These are phyloP conservation scores for Barbus barbus DNA, from an alignment of 2,113 vertebrate species.

Conservation along the genomic window DNA sequence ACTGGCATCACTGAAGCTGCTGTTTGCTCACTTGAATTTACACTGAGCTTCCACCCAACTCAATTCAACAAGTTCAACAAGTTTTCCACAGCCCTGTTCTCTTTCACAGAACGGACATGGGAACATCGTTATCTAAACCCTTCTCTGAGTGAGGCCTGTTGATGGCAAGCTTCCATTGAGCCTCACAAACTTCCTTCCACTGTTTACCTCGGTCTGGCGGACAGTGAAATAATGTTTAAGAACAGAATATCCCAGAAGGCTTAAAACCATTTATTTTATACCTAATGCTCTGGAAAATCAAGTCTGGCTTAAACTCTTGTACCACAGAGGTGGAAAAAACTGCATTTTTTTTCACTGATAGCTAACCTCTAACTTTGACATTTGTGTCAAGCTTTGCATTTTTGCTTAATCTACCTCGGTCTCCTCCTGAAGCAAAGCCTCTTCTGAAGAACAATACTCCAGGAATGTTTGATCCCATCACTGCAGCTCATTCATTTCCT, in stretches of 20 bases:
- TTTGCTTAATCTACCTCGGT: neutral
- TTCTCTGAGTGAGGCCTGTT: neutral
- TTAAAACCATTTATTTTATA: neutral
- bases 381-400: neutral
- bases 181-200: neutral
- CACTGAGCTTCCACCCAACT: neutral
- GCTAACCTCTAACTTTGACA: neutral
- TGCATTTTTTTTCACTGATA: neutral
- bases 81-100: slow-evolving; percentile 11
- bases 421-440: slow-evolving; percentile 11
- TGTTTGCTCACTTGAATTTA: slow-evolving; percentile 12
- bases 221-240: slow-evolving; percentile 20
- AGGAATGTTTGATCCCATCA: slow-evolving; percentile 26
- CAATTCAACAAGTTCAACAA: too few species aligned
- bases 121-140: slow-evolving; percentile 31
- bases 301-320: neutral
- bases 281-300: neutral
- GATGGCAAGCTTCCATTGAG: neutral
- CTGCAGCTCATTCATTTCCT: slow-evolving; percentile 35
- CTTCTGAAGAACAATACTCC: slow-evolving; percentile 1
- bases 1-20: neutral
- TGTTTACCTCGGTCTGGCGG: neutral
- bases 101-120: neutral
- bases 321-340: neutral
- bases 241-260: slow-evolving; percentile 24